Evolutionary conservation across 2,888 invertebrate species (phyloP), one percentile per base, ranked within the genome.

Genomic region (Acanthococcus lagerstroemiae): DNA sequence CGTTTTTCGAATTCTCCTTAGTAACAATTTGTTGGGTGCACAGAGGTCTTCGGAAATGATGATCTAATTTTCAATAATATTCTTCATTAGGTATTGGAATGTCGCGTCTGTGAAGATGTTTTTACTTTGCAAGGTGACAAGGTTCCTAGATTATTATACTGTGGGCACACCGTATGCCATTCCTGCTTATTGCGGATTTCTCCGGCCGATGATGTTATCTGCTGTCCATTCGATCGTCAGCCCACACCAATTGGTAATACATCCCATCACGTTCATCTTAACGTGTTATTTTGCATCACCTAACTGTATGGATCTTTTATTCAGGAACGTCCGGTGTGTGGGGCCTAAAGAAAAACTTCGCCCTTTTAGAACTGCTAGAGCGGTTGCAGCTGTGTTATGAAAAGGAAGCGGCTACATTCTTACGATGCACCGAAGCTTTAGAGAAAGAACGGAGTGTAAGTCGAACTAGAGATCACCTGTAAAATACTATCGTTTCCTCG

Each of bases 221-320:
- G 77, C 1, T 82, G 82, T 72, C 82, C 82, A 0, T 82, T 82
- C 71, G 82, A 82, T 70, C 73, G 82, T 56, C 81, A 81, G 69
- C 79, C 80, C 1, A 82, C 81, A 2, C 76, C 77, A 26, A 74
- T 80, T 37, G 77, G 75, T 75, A 68, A 17, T n/a, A 19, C 3
- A n/a, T 37, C 37, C n/a, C n/a, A n/a, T n/a, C n/a, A n/a, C n/a
- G n/a, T n/a, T n/a, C n/a, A n/a, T n/a, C n/a, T n/a, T n/a, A n/a
- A n/a, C n/a, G n/a, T n/a, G n/a, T n/a, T n/a, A 37, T 37, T 12
- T 37, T 37, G 7, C 7, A 37, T 37, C 7, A 7, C 7, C 7
- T 37, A 37, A 37, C 37, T n/a, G n/a, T n/a, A n/a, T n/a, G n/a
- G n/a, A n/a, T n/a, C n/a, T n/a, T n/a, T n/a, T n/a, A n/a, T 67